phyloP scores from a whole-genome alignment of 2,113 vertebrate genomes.

The Galbula dea region DNA sequence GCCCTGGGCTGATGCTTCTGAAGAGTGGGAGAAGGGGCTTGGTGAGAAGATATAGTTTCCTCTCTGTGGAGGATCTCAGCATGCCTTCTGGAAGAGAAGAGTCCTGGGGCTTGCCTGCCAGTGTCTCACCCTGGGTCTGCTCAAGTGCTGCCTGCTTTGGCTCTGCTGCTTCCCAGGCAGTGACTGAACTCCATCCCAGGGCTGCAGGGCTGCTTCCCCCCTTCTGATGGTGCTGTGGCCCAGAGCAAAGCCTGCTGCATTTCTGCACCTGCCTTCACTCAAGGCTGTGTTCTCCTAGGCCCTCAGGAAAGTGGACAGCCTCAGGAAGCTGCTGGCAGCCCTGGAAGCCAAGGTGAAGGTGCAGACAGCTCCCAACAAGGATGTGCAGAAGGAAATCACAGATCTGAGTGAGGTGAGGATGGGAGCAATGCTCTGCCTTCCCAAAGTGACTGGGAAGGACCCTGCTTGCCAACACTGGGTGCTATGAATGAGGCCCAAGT shows the following conservation, averaged over 20 bases:
- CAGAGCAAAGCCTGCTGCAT: background rate
- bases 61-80: background rate
- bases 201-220: background rate
- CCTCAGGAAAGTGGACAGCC: slow-evolving; percentile 86
- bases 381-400: slow-evolving; percentile 90
- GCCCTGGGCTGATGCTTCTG: background rate
- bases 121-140: background rate
- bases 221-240: background rate
- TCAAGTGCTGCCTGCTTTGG: background rate
- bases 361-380: slow-evolving; percentile 91
- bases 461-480: background rate
- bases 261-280: background rate
- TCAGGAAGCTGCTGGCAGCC: slow-evolving; percentile 76
- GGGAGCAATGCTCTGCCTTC: background rate
- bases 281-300: slow-evolving; percentile 73
- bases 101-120: background rate
- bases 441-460: too few relatives aligned
- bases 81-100: background rate
- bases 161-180: background rate
- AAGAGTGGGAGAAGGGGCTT: background rate
- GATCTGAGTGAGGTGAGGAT: slow-evolving; percentile 88
- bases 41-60: background rate
- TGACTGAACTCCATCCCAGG: background rate
- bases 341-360: slow-evolving; percentile 87
- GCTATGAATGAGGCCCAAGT: background rate